These are phyloP conservation scores for Dipodomys stephensi DNA, from an alignment of 2,113 vertebrate species.

Conservation along the genomic window DNA sequence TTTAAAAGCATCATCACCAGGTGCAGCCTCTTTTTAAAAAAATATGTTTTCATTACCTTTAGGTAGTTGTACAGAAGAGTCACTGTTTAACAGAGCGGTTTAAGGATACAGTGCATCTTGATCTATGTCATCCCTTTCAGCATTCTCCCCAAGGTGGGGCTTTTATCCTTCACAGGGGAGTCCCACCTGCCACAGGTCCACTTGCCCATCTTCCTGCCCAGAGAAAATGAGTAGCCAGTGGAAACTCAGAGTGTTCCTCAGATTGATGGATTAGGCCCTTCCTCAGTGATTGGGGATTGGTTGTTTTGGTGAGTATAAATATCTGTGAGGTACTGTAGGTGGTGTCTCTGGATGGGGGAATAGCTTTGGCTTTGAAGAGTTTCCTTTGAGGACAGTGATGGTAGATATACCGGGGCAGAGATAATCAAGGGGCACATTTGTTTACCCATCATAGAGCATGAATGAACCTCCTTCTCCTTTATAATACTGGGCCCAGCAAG, in stretches of 20 bases:
- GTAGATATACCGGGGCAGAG: neutral
- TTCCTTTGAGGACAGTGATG: neutral
- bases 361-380: neutral
- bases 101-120: too few relatives aligned
- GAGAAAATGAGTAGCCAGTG: neutral
- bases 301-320: slow-evolving; percentile 10
- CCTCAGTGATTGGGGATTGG: neutral
- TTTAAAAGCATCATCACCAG: neutral
- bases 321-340: neutral
- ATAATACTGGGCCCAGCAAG: neutral
- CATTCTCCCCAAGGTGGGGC: neutral
- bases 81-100: too few relatives aligned
- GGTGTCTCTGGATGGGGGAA: neutral
- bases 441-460: neutral
- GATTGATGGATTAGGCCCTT: neutral
- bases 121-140: too few relatives aligned
- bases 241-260: neutral
- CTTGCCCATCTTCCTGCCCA: neutral
- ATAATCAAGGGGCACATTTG: neutral
- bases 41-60: too few relatives aligned
- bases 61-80: too few relatives aligned
- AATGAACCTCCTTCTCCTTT: fast-evolving
- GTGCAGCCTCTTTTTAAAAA: too few relatives aligned
- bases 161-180: neutral
- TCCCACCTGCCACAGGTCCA: neutral